Evolutionary conservation across 2,888 invertebrate genomes (phyloP).

Genomic region (Tinea trinotella): DNA sequence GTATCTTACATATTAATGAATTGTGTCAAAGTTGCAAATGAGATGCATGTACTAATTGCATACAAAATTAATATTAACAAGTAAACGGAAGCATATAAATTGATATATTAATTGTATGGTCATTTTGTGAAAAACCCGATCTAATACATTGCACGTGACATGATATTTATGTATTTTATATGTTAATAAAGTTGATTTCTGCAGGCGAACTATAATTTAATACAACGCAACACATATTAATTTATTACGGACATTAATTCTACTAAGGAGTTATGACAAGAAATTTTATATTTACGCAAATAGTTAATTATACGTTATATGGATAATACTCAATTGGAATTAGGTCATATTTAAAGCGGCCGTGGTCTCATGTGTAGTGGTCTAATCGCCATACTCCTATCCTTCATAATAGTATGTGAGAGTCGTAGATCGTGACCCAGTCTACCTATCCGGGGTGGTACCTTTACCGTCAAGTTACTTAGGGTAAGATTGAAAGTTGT

Average conservation of each 20-base stretch:
- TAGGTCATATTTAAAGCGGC: too few relatives aligned
- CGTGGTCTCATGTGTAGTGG: too few relatives aligned
- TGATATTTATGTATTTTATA: background rate
- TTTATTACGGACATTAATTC: background rate
- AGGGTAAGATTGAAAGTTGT: too few relatives aligned
- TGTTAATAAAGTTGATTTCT: background rate
- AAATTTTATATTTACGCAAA: background rate
- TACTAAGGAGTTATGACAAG: background rate
- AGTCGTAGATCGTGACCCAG: too few relatives aligned
- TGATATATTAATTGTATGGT: conserved; percentile 2
- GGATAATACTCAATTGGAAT: background rate
- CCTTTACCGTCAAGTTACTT: too few relatives aligned
- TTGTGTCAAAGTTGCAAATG: conserved; percentile 16
- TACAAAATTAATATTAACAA: conserved; percentile 5
- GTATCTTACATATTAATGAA: too few relatives aligned
- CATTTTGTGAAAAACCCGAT: conserved; percentile 8
- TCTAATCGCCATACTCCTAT: too few relatives aligned
- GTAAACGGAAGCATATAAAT: conserved; percentile 15
- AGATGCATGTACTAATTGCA: conserved; percentile 6
- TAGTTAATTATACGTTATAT: too few relatives aligned
- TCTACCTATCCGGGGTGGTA: too few relatives aligned
- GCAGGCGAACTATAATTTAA: conserved; percentile 4
- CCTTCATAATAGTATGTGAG: too few relatives aligned
- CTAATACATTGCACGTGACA: background rate
- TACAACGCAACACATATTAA: background rate